These are phyloP conservation scores for Fragum whitleyi DNA, from an alignment of 2,888 invertebrate genomes.

Conservation along the genomic window DNA sequence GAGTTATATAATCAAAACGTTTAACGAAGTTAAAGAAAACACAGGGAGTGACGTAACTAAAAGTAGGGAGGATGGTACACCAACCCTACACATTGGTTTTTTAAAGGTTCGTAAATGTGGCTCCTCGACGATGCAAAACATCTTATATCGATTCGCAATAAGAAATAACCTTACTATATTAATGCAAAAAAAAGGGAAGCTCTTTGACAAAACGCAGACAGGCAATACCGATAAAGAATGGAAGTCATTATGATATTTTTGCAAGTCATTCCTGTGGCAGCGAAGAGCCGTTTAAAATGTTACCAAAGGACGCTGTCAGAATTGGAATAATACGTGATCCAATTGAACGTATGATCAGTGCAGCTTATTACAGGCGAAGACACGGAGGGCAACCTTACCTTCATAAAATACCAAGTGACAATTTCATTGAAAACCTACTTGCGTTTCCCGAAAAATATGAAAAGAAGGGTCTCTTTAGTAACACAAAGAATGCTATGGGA, in stretches of 20 bases:
- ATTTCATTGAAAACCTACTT: slow-evolving; percentile 40
- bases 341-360: slow-evolving; percentile 50
- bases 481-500: too few relatives aligned
- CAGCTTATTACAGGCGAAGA: slow-evolving; percentile 47
- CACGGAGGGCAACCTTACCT: slow-evolving; percentile 14
- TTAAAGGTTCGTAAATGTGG: slow-evolving; percentile 13
- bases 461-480: too few relatives aligned
- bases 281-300: slow-evolving; percentile 37
- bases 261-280: slow-evolving; percentile 59
- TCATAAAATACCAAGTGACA: slow-evolving; percentile 19
- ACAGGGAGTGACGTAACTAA: too few relatives aligned
- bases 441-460: slow-evolving; percentile 41
- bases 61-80: too few relatives aligned
- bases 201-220: neutral
- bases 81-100: too few relatives aligned
- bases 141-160: slow-evolving; percentile 11
- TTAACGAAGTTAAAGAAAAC: too few relatives aligned
- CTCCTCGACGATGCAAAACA: too few relatives aligned
- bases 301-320: slow-evolving; percentile 60
- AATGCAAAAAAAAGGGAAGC: neutral
- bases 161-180: neutral
- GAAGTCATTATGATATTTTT: slow-evolving; percentile 50
- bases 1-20: too few relatives aligned
- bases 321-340: slow-evolving; percentile 67
- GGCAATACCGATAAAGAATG: neutral